Evolutionary conservation across 2,888 invertebrate genomes (phyloP).

Genomic region (Lypha dubia): DNA sequence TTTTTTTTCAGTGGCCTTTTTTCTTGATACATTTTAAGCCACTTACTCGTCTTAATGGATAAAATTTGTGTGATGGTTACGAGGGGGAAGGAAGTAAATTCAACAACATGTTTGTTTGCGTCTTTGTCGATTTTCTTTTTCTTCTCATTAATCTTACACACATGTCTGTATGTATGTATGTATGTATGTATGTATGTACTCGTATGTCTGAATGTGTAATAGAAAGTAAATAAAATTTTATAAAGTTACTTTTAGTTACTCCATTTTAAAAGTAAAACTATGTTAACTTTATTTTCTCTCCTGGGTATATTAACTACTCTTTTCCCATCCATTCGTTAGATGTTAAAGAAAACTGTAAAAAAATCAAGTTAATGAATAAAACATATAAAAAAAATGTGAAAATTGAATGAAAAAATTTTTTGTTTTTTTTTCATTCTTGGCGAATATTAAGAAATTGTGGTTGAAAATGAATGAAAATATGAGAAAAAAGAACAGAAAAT

Average conservation of each 20-base stretch:
- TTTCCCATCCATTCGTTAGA: background rate
- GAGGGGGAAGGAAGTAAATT: background rate
- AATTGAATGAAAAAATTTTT: background rate
- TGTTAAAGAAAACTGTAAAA: background rate
- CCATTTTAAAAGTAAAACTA: slow-evolving; percentile 60
- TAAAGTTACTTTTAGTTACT: slow-evolving; percentile 37
- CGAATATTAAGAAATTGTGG: background rate
- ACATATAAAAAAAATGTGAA: background rate
- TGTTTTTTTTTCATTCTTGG: background rate
- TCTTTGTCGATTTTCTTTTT: background rate
- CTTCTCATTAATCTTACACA: slow-evolving; percentile 13
- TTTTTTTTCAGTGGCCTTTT: background rate
- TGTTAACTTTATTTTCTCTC: slow-evolving; percentile 39
- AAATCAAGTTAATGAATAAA: background rate
- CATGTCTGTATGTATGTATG: background rate
- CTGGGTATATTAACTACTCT: background rate
- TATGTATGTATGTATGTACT: too few relatives aligned
- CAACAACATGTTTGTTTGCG: background rate
- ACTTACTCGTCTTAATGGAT: background rate
- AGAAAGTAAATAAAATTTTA: slow-evolving; percentile 48
- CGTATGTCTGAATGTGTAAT: too few relatives aligned
- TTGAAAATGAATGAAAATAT: background rate
- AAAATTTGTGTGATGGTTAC: background rate
- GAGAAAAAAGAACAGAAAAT: too few relatives aligned
- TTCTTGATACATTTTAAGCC: background rate